A percentile compares a stretch with the other conserved stretches of the same genome.
Conservation (phyloP, 2,113 vertebrate genomes). For the Callocephalon fimbriatum region DNA sequence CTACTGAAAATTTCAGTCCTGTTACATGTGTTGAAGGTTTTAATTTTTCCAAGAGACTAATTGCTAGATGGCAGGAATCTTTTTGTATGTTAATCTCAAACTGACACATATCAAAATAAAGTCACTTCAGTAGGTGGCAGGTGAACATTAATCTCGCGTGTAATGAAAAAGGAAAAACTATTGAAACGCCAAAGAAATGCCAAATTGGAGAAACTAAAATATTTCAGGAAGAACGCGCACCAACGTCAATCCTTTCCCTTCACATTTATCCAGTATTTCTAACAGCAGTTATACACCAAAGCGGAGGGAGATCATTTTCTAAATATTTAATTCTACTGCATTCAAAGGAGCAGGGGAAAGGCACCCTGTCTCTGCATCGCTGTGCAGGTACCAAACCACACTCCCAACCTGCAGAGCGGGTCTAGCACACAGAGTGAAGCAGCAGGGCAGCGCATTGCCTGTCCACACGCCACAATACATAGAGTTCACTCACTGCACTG, state of each 20-base stretch:
- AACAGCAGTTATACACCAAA: no score
- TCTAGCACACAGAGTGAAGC: neutral
- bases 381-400: neutral
- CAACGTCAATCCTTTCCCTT: neutral
- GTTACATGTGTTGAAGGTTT: neutral
- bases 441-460: neutral
- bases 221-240: neutral
- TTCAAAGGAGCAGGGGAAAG: neutral
- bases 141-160: neutral
- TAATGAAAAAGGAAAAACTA: neutral
- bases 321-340: neutral
- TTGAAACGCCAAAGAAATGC: neutral
- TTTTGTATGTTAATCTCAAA: neutral
- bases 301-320: neutral
- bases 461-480: fast-evolving
- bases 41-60: neutral
- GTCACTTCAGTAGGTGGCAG: neutral
- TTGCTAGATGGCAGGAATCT: neutral
- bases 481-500: no score
- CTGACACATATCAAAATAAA: neutral
- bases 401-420: neutral
- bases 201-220: neutral
- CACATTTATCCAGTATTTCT: neutral
- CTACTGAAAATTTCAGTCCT: neutral
- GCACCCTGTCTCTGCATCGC: neutral